phyloP scores from a whole-genome alignment of 2,888 invertebrate genomes.

The Luffia ferchaultella region DNA sequence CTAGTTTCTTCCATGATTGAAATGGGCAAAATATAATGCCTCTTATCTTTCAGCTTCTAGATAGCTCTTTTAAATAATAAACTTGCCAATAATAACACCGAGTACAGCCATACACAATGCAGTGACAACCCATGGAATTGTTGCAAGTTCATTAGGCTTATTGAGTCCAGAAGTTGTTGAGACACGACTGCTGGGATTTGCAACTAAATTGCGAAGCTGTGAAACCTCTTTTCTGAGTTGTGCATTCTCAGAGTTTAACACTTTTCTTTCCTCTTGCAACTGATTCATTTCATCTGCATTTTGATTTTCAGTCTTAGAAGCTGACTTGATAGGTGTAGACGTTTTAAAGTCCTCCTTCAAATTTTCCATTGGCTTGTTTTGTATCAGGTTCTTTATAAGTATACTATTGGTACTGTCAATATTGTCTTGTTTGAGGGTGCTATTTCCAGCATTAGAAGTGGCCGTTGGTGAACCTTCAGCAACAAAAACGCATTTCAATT shows the following conservation, averaged over 20 bases:
- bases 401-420: neutral
- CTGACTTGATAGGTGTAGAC: neutral
- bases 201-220: neutral
- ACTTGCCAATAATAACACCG: neutral
- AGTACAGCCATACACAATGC: neutral
- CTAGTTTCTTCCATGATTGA: neutral
- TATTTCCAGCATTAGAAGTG: neutral
- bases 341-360: neutral
- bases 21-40: neutral
- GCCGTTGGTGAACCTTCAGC: conserved; percentile 13
- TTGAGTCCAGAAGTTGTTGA: neutral
- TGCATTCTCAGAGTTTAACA: neutral
- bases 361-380: neutral
- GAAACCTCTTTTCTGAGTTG: neutral
- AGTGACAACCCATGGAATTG: neutral
- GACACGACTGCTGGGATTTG: neutral
- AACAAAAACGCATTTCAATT: conserved; percentile 95
- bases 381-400: neutral
- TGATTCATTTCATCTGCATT: neutral
- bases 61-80: neutral
- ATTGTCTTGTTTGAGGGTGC: neutral
- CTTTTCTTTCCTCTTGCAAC: neutral
- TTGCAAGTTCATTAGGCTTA: neutral
- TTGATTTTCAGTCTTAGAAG: neutral
- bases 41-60: neutral